Evolutionary conservation across 2,113 vertebrate species (phyloP).

Genomic region (Engystomops pustulosus): DNA sequence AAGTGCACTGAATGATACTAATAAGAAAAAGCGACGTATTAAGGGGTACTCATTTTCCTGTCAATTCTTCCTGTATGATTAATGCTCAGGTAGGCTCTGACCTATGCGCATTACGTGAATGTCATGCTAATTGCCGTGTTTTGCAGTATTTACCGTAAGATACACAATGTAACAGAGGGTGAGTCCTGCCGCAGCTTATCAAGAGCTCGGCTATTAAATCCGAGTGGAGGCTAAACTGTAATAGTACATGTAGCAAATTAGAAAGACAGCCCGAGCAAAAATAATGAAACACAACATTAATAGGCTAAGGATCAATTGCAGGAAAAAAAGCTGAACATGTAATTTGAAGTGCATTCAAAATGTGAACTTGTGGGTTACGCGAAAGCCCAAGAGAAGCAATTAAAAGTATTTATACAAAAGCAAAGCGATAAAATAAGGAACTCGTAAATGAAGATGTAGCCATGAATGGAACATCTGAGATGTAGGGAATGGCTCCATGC

Average conservation of each 20-base stretch:
- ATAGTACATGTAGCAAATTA: slow-evolving; percentile 50
- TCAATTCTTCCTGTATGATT: slow-evolving; percentile 28
- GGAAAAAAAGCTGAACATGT: slow-evolving; percentile 49
- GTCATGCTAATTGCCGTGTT: slow-evolving; percentile 28
- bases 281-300: slow-evolving; percentile 56
- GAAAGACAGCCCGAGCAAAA: slow-evolving; percentile 52
- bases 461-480: background rate
- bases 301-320: slow-evolving; percentile 56
- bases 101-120: slow-evolving; percentile 11
- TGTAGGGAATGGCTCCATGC: background rate
- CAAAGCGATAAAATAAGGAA: slow-evolving; percentile 44
- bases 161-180: slow-evolving; percentile 1
- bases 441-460: slow-evolving; percentile 24
- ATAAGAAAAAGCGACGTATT: slow-evolving; percentile 26
- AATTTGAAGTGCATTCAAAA: slow-evolving; percentile 59
- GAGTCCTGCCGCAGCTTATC: slow-evolving; percentile 2
- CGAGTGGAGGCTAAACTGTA: slow-evolving; percentile 37
- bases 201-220: slow-evolving; percentile 35
- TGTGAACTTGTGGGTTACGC: slow-evolving; percentile 57
- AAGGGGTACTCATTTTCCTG: slow-evolving; percentile 43
- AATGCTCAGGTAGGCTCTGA: slow-evolving; percentile 43
- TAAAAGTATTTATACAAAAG: slow-evolving; percentile 59
- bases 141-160: slow-evolving; percentile 19
- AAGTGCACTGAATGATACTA: slow-evolving; percentile 30
- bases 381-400: slow-evolving; percentile 56